These are phyloP conservation scores for Pangasianodon gigas DNA, from an alignment of 2,113 vertebrate species.

Conservation along the genomic window DNA sequence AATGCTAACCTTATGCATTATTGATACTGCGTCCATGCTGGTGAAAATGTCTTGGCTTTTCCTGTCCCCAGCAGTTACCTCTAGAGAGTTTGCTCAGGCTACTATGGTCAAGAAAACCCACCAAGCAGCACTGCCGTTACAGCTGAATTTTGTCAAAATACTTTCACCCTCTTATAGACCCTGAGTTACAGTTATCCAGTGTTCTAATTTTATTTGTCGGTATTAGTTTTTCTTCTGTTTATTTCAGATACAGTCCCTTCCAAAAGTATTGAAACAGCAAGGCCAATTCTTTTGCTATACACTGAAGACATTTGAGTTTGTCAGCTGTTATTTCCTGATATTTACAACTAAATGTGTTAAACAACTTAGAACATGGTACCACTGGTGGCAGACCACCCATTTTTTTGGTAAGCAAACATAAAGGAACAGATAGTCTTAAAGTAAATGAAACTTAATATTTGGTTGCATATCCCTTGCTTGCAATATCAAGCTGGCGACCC, in stretches of 20 bases:
- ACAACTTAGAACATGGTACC: no score
- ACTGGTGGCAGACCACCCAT: no score
- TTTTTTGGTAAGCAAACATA: not conserved
- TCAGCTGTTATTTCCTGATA: not conserved
- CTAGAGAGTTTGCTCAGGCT: conserved; percentile 38
- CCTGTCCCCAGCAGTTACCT: conserved; percentile 41
- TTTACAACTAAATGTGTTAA: no score
- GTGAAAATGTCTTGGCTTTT: conserved; percentile 41
- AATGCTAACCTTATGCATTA: conserved; percentile 41
- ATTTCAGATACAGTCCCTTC: not conserved
- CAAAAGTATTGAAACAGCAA: not conserved
- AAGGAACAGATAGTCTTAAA: not conserved
- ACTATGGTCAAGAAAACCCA: conserved; percentile 45
- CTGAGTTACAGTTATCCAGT: not conserved
- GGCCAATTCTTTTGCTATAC: not conserved
- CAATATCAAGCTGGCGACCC: no score
- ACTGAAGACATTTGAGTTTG: not conserved
- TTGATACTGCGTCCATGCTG: conserved; percentile 44
- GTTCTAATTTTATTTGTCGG: not conserved
- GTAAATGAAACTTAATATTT: not conserved
- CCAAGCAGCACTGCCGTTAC: not conserved
- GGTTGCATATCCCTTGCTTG: not conserved
- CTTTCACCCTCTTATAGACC: not conserved
- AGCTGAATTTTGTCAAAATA: not conserved
- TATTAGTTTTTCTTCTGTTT: not conserved